Conservation (phyloP, 2,113 vertebrate species). For the Ammodytes dubius region DNA sequence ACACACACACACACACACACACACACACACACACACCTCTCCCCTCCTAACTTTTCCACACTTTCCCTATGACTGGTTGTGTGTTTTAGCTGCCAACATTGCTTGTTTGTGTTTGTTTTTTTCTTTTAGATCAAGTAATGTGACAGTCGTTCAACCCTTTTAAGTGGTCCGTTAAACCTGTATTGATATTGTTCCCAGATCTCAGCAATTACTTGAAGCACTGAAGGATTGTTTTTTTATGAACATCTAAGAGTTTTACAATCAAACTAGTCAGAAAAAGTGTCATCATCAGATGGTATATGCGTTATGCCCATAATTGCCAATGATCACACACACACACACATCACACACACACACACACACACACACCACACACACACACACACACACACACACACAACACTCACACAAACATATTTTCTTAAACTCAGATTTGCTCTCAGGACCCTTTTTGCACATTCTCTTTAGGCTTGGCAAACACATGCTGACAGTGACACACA, state of each 20-base stretch:
- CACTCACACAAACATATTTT: conserved; percentile 62
- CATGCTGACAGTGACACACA: conserved; percentile 51
- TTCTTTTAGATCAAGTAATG: too few species aligned
- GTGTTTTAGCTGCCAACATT: conserved; percentile 35
- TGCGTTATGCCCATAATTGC: too few species aligned
- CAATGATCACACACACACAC: too few species aligned
- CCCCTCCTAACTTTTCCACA: conserved; percentile 43
- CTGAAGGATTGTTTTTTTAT: too few species aligned
- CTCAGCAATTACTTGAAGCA: too few species aligned
- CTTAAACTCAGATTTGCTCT: conserved; percentile 56
- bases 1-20: conserved; percentile 25
- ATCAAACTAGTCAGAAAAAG: too few species aligned
- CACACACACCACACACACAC: conserved; percentile 67
- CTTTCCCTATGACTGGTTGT: conserved; percentile 17
- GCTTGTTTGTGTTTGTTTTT: too few species aligned
- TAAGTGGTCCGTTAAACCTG: too few species aligned
- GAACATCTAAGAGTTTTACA: neutral
- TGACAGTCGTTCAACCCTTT: too few species aligned
- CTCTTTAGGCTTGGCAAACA: conserved; percentile 59
- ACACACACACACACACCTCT: conserved; percentile 21
- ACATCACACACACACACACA: conserved; percentile 48
- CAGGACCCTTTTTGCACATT: conserved; percentile 49
- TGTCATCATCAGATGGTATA: too few species aligned
- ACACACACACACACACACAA: conserved; percentile 62
- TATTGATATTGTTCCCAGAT: too few species aligned